These are phyloP conservation scores for Pungitius pungitius DNA, from an alignment of 2,113 vertebrate genomes.

Conservation along the genomic window DNA sequence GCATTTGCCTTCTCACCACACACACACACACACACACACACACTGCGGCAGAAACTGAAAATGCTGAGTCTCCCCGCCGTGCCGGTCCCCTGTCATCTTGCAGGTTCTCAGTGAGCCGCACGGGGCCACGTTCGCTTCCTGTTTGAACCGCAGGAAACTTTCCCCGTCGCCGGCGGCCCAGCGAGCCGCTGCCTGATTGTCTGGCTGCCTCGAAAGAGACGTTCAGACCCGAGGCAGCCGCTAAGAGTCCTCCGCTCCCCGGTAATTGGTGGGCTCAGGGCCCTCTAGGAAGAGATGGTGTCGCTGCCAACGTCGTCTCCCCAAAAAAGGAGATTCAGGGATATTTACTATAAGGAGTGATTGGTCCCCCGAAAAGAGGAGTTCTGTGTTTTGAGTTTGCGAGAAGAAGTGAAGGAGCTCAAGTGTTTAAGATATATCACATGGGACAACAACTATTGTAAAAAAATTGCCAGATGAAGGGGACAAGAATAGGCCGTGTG, in stretches of 20 bases:
- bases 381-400: background rate
- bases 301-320: conserved; percentile 23
- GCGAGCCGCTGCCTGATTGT: conserved; percentile 51
- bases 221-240: conserved; percentile 57
- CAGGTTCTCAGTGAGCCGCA: conserved; percentile 40
- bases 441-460: conserved; percentile 11
- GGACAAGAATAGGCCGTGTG: too few relatives aligned
- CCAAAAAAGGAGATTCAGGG: conserved; percentile 35
- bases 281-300: conserved; percentile 29
- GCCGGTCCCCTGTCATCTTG: conserved; percentile 32
- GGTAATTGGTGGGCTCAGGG: conserved; percentile 63
- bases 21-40: too few relatives aligned
- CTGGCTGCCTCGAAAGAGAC: conserved; percentile 61
- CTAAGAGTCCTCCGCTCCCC: conserved; percentile 50
- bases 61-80: conserved; percentile 5
- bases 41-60: conserved; percentile 29
- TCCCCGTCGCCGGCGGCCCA: conserved; percentile 41
- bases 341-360: conserved; percentile 53
- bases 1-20: conserved; percentile 13
- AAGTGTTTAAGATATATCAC: conserved; percentile 7
- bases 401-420: background rate
- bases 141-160: conserved; percentile 63
- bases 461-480: conserved; percentile 15
- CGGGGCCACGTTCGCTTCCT: conserved; percentile 57
- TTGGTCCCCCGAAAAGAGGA: conserved; percentile 17